A percentile compares a stretch with the other conserved stretches of the same genome.
Conservation (phyloP, 2,113 vertebrate genomes). For the Nycticebus coucang region DNA sequence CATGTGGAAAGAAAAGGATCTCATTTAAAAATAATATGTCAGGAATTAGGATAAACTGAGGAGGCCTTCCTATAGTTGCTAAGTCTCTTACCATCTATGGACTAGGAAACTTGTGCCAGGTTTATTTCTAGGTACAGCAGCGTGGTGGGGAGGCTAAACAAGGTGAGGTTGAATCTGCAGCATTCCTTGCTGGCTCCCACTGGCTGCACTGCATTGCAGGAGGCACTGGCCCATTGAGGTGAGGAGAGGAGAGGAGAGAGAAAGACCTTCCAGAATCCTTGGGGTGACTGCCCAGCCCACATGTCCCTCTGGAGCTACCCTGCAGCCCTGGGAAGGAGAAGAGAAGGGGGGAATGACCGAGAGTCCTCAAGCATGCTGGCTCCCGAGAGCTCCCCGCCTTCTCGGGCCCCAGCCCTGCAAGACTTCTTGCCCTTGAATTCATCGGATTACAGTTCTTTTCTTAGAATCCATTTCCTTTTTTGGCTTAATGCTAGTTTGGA, state of each 20-base stretch:
- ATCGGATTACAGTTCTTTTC: neutral
- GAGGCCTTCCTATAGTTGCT: neutral
- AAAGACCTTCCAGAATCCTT: neutral
- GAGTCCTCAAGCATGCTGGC: neutral
- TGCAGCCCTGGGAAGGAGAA: neutral
- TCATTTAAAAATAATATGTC: neutral
- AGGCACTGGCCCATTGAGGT: neutral
- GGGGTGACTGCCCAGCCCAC: neutral
- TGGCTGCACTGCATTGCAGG: neutral
- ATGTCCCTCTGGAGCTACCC: neutral
- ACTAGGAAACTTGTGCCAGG: neutral
- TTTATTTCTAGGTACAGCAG: neutral
- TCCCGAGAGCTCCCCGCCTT: neutral
- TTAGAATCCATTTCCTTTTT: neutral
- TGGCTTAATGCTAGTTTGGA: neutral
- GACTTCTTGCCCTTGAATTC: neutral
- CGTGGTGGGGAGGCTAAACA: neutral
- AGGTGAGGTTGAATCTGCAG: neutral
- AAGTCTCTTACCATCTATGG: neutral
- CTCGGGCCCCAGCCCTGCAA: neutral
- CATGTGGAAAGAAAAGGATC: neutral
- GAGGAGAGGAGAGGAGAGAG: neutral
- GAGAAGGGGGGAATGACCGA: neutral
- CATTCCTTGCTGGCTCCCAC: neutral
- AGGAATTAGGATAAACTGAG: neutral